Evolutionary conservation across 2,797 vertebrate species (phyloP).

Genomic region (Ispidina lecontei): DNA sequence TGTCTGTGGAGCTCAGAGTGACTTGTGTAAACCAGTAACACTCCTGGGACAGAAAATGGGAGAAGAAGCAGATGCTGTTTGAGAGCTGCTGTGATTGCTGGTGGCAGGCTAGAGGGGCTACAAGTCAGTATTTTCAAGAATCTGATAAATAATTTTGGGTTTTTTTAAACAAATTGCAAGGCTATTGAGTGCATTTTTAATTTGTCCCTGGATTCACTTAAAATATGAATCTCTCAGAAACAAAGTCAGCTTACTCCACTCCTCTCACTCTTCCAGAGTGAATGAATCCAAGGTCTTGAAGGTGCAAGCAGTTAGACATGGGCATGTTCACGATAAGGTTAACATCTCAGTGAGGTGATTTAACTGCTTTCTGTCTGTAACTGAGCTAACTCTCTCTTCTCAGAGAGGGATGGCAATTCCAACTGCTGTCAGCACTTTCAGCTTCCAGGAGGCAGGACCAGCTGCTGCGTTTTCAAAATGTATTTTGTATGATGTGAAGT

Average conservation of each 20-base stretch:
- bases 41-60: neutral
- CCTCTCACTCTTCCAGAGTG: neutral
- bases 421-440: neutral
- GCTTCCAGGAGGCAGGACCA: neutral
- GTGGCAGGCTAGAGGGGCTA: neutral
- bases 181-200: neutral
- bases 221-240: rapidly evolving
- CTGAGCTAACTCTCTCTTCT: neutral
- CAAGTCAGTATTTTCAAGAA: neutral
- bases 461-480: neutral
- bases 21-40: neutral
- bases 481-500: neutral
- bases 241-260: rapidly evolving
- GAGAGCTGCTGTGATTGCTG: neutral
- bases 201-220: neutral
- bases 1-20: neutral
- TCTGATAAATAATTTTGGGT: neutral
- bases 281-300: rapidly evolving
- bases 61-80: neutral
- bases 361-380: neutral
- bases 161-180: neutral
- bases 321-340: neutral
- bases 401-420: neutral
- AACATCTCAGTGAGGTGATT: neutral
- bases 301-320: neutral